phyloP scores from a whole-genome alignment of 2,113 vertebrate genomes.

The Paramisgurnus dabryanus region DNA sequence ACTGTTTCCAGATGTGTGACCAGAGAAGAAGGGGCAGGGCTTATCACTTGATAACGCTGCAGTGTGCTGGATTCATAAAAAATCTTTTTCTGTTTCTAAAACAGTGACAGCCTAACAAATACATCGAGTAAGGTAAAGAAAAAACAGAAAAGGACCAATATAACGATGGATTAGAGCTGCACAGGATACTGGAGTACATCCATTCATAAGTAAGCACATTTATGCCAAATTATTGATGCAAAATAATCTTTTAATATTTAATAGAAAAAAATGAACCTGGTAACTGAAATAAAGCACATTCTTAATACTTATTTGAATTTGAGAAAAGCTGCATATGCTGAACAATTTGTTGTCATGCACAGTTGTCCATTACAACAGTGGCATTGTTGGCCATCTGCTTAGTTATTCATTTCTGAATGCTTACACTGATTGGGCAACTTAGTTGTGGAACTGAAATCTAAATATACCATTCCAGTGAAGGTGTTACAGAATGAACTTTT shows the following conservation, averaged over 20 bases:
- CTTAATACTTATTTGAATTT: neutral
- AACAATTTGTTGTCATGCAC: neutral
- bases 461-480: too few species aligned
- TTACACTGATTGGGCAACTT: neutral
- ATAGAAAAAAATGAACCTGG: neutral
- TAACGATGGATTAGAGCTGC: slow-evolving; percentile 28
- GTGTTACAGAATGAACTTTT: too few species aligned
- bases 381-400: slow-evolving; percentile 3
- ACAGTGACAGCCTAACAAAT: neutral
- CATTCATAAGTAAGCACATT: slow-evolving; percentile 30
- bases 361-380: neutral
- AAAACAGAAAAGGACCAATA: neutral
- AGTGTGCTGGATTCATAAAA: slow-evolving; percentile 49
- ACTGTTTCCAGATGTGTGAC: slow-evolving; percentile 60
- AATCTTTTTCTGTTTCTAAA: slow-evolving; percentile 20
- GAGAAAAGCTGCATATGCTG: neutral
- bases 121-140: neutral
- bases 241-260: neutral
- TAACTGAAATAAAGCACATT: neutral
- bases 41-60: slow-evolving; percentile 64
- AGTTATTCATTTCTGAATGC: neutral
- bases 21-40: slow-evolving; percentile 57
- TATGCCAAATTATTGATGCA: neutral
- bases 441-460: neutral
- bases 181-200: neutral